Evolutionary conservation across 2,113 vertebrate genomes (phyloP).

Genomic region (Sitta europaea): DNA sequence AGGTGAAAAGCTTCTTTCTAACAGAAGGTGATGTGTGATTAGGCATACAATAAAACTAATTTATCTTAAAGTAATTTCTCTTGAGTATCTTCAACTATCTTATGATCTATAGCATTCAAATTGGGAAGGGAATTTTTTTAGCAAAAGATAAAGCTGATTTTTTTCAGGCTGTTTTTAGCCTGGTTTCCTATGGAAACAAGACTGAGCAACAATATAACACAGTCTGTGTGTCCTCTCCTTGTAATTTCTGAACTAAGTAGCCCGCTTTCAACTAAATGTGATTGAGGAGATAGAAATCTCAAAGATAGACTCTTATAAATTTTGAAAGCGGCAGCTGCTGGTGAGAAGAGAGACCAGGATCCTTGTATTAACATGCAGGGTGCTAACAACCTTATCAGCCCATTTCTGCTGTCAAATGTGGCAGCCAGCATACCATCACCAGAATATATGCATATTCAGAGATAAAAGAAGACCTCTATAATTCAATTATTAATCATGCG

Average conservation of each 20-base stretch:
- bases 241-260: constrained; percentile 5
- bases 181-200: constrained; percentile 36
- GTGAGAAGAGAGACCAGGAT: not conserved
- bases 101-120: not conserved
- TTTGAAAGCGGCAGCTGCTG: not conserved
- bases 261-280: not conserved
- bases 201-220: not conserved
- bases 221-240: not conserved
- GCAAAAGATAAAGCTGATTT: not conserved
- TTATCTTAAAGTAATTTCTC: not conserved
- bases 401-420: constrained; percentile 26
- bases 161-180: not conserved
- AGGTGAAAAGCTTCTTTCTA: not conserved
- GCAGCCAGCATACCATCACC: constrained; percentile 11
- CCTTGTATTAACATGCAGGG: constrained; percentile 2
- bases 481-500: constrained; percentile 37
- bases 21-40: not conserved
- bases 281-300: not conserved
- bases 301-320: not conserved
- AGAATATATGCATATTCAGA: constrained; percentile 4
- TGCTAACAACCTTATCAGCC: constrained; percentile 36
- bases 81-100: not conserved
- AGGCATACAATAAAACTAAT: not conserved
- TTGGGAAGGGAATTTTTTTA: not conserved
- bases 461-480: constrained; percentile 31